A percentile compares a stretch with the other conserved stretches of the same genome.
Conservation (phyloP, 2,888 invertebrate species). For the Drosophila pseudotalamancana region DNA sequence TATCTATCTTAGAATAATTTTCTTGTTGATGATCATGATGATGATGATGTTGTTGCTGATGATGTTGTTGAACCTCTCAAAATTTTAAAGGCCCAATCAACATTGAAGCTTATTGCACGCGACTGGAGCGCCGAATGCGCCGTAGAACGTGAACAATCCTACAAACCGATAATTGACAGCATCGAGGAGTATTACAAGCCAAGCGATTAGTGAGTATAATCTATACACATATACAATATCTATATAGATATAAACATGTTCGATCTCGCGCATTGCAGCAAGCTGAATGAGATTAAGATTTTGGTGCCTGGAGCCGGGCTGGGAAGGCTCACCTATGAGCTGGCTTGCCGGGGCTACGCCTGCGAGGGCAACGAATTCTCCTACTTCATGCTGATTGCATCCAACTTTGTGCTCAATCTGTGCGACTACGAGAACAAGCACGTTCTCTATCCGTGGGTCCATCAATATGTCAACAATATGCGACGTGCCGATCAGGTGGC, state of each 20-base stretch:
- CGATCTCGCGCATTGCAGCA: conserved; percentile 70
- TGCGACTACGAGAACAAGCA: conserved; percentile 88
- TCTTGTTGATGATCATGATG: conserved; percentile 56
- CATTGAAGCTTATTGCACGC: conserved; percentile 97
- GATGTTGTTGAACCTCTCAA: conserved; percentile 83
- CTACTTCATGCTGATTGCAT: conserved; percentile 98
- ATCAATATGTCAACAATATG: conserved; percentile 96
- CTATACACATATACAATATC: not conserved
- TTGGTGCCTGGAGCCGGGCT: conserved; percentile 98
- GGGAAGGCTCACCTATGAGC: conserved; percentile 96
- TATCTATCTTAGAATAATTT: conserved; percentile 49
- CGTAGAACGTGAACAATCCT: conserved; percentile 93
- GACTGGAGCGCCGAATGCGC: conserved; percentile 97
- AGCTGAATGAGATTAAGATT: conserved; percentile 87
- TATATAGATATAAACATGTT: too few species aligned
- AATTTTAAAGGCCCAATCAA: conserved; percentile 92
- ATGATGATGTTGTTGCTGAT: conserved; percentile 68
- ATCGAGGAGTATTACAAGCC: conserved; percentile 90
- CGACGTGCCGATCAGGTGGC: conserved; percentile 92
- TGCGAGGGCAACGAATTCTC: conserved; percentile 99
- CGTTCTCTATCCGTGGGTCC: conserved; percentile 96
- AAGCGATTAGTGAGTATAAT: conserved; percentile 85
- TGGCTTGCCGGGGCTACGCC: conserved; percentile 93
- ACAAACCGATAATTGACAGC: conserved; percentile 94
- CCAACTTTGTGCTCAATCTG: conserved; percentile 97